Evolutionary conservation across 2,888 invertebrate genomes (phyloP).

Genomic region (Lacanobia oleracea): DNA sequence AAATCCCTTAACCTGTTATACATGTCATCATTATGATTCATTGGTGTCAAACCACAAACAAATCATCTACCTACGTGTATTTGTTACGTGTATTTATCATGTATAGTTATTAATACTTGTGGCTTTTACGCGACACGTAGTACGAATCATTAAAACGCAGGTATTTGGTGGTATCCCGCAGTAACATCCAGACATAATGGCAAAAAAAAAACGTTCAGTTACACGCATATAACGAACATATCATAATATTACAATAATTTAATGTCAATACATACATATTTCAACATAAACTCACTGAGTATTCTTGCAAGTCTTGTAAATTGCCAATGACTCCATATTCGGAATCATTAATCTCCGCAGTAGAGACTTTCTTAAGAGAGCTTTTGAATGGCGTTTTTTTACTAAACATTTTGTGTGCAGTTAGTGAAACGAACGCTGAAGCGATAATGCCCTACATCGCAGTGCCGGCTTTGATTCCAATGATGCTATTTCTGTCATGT

Average conservation of each 20-base stretch:
- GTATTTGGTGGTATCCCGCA: conserved; percentile 1
- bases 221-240: conserved; percentile 5
- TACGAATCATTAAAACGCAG: background rate
- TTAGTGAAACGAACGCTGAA: conserved; percentile 51
- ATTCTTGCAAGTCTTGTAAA: conserved; percentile 63
- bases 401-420: conserved; percentile 40
- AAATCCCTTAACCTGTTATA: conserved; percentile 16
- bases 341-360: conserved; percentile 27
- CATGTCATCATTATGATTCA: conserved; percentile 19
- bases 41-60: conserved; percentile 19
- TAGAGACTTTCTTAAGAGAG: conserved; percentile 56
- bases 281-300: conserved; percentile 62
- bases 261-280: conserved; percentile 33
- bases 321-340: conserved; percentile 38
- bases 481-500: conserved; percentile 26
- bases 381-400: conserved; percentile 47
- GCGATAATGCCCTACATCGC: conserved; percentile 49
- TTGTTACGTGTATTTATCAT: background rate
- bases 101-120: background rate
- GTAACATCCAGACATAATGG: conserved; percentile 12
- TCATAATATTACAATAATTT: conserved; percentile 20
- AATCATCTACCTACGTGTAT: background rate
- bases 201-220: conserved; percentile 4
- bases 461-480: conserved; percentile 47
- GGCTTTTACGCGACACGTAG: background rate